Base-by-base conservation (phyloP, 2,797 vertebrate genomes). In the Thripadectes ignobilis region DNA sequence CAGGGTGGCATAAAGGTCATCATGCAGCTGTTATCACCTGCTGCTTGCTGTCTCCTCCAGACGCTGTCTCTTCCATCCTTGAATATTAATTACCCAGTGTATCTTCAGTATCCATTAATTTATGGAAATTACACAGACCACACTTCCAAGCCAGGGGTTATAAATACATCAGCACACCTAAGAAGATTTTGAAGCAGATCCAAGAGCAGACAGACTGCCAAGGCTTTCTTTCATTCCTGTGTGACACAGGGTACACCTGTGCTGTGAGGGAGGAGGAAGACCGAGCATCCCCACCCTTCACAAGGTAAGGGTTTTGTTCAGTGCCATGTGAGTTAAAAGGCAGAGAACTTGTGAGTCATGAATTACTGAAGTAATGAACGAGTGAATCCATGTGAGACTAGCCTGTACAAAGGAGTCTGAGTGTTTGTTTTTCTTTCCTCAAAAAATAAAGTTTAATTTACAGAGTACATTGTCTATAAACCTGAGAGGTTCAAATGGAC, bases 291-390 rank as follows among this genome's bases (percentile, higher is more conserved):
- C 7, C 17, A 74, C 3, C 5, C 14, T 54, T 39, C 26, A 23
- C 3, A 14, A 68, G 29, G 12, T 65, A 21, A 63, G 4, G 1
- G 7, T 5, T 71, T 78, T 81, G 20, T 12, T 86, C 41, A 14
- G 8, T 59, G n/a, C 1, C 4, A 0, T 2, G 0, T 12, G 10
- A 57, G 19, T 45, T 74, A 63, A 13, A 51, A 74, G 15, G 23
- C 29, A 48, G 36, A 48, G 49, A 71, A 71, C 7, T 45, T 84
- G 49, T 21, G 34, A 49, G 17, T 68, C 14, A 8, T 19, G 8
- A 75, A 54, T 63, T 61, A 38, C 12, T 45, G 41, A 80, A 65
- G 30, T 29, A 39, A 79, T 14, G 39, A 75, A 48, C 21, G 32
- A 46, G 24, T 74, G 34, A 69, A 69, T n/a, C 76, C 36, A 29